Conservation (phyloP, 2,797 vertebrate species). For the Sebastes steindachneri region DNA sequence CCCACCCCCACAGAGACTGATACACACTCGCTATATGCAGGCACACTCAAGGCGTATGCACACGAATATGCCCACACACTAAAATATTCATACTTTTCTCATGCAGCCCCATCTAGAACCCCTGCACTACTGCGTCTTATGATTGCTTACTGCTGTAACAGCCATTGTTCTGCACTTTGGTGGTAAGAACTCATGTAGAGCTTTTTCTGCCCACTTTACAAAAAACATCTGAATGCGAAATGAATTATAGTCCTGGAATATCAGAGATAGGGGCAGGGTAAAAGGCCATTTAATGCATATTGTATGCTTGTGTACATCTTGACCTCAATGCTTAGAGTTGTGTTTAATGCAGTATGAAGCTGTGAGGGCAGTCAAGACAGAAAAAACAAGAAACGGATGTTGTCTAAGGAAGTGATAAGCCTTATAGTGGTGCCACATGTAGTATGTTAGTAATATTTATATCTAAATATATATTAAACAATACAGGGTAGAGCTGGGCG, state of each 20-base stretch:
- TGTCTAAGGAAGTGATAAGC: background rate
- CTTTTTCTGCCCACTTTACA: background rate
- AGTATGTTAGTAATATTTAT: background rate
- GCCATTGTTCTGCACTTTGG: background rate
- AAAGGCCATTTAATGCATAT: background rate
- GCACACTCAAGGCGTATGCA: background rate
- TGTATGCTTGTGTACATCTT: background rate
- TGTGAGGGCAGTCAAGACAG: background rate
- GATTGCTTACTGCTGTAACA: background rate
- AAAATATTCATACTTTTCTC: constrained; percentile 32
- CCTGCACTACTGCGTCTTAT: background rate
- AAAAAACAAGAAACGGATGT: background rate
- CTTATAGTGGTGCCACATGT: background rate
- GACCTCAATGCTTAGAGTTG: background rate
- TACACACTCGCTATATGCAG: constrained; percentile 21
- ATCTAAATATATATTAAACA: background rate
- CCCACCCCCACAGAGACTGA: constrained; percentile 26
- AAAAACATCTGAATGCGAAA: background rate
- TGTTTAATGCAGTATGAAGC: background rate
- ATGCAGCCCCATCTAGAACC: background rate
- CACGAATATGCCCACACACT: constrained; percentile 38
- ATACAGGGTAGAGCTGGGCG: background rate
- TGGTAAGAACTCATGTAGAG: background rate
- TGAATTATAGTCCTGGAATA: background rate
- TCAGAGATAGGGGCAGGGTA: background rate